Percentiles rank a stretch among this genome's conserved stretches.
Conservation (phyloP, 2,888 invertebrate genomes). For the Poecilobothrus nobilitatus region DNA sequence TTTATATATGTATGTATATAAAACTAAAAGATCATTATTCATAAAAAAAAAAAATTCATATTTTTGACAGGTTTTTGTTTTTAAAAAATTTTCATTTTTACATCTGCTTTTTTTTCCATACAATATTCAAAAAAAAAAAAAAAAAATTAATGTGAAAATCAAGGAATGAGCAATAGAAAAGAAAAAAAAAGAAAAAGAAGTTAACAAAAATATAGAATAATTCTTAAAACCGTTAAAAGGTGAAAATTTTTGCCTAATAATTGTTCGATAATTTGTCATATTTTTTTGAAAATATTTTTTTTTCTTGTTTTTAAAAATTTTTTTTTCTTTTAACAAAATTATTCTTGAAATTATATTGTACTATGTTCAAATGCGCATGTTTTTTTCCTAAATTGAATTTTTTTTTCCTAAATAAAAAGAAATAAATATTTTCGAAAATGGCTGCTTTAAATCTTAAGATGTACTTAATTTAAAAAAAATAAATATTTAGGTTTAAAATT, state of each 20-base stretch:
- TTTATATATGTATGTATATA: no score
- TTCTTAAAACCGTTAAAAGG: background rate
- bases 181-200: no score
- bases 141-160: no score
- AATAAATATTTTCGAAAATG: no score
- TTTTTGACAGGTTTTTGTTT: constrained; percentile 6
- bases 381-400: background rate
- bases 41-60: background rate
- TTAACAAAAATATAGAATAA: no score
- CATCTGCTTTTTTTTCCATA: background rate
- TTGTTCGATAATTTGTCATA: constrained; percentile 3
- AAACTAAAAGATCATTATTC: background rate
- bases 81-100: background rate
- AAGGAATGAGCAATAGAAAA: background rate
- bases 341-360: background rate
- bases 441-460: no score
- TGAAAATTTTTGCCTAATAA: background rate
- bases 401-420: no score
- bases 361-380: background rate
- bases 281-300: background rate
- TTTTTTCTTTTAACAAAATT: background rate
- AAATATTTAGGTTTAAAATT: no score
- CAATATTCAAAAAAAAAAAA: no score
- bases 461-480: no score
- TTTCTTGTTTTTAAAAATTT: no score